Evolutionary conservation across 2,113 vertebrate genomes (phyloP), one percentile per base, ranked within the genome.

Genomic region (Sylvilagus bachmani): DNA sequence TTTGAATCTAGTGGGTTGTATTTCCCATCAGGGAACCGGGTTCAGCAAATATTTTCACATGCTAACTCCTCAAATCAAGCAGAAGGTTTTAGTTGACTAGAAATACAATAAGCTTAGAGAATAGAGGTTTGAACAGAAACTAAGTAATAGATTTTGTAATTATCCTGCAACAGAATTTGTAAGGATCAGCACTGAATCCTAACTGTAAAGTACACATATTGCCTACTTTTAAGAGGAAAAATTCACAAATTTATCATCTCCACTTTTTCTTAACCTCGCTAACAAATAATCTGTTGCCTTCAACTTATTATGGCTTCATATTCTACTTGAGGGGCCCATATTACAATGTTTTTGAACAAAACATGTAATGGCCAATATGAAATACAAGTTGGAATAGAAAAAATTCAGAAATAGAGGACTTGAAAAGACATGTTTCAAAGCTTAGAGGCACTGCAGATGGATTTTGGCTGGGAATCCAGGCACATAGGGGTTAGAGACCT

Each of bases 21-120:
- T 77, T 97, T 96, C 86, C 85, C 96, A 95, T 92, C 79, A 95
- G 93, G 70, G 79, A 96, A 93, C 82, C 90, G 92, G 33, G 64
- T 95, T 96, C 70, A 53, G 88, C 82, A 97, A 96, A 96, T 95
- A 95, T 95, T 96, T 97, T 96, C 92, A 95, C 88, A 95, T 53
- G 82, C 66, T 95, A 95, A 83, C 93, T 79, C 66, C 74, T 97
- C 91, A 93, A 95, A 86, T 92, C 78, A 95, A 58, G 69, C 83
- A 97, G 90, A 90, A 96, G 51, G 78, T 90, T 95, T 96, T 93
- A 92, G 74, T 94, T 94, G 92, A 80, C 82, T 86, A 84, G 80
- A 95, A 95, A 96, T 84, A 86, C 66, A 95, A 95, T 93, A 94
- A 91, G 62, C 82, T 91, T 86, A 80, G 97, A 96, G 74, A 97